Conservation (phyloP, 2,888 invertebrate species). For the Gymnocheta viridis region DNA sequence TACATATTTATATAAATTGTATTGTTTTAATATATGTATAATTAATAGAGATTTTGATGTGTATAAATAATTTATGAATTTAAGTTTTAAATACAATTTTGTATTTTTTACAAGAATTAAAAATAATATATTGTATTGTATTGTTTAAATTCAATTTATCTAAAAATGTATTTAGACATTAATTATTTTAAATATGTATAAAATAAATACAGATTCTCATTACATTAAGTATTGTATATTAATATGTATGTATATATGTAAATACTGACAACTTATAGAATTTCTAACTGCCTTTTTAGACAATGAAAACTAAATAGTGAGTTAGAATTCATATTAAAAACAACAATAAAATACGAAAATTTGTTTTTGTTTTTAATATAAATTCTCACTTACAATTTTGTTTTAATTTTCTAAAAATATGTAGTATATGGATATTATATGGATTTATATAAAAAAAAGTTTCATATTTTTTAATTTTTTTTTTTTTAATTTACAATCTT, state of each 20-base stretch:
- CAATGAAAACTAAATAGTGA: too few relatives aligned
- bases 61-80: slow-evolving; percentile 34
- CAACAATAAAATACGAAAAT: too few relatives aligned
- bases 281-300: too few relatives aligned
- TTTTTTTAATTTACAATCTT: slow-evolving; percentile 14
- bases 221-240: slow-evolving; percentile 7
- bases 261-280: slow-evolving; percentile 45
- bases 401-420: too few relatives aligned
- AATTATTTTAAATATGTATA: slow-evolving; percentile 19
- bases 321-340: too few relatives aligned
- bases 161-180: neutral
- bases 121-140: neutral
- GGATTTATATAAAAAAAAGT: neutral
- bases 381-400: too few relatives aligned
- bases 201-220: slow-evolving; percentile 26
- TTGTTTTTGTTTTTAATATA: too few relatives aligned
- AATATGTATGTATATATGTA: slow-evolving; percentile 2
- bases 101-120: slow-evolving; percentile 8
- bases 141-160: slow-evolving; percentile 26
- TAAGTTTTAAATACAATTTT: slow-evolving; percentile 34
- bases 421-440: slow-evolving; percentile 4
- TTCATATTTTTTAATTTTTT: neutral
- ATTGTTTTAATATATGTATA: slow-evolving; percentile 32
- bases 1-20: slow-evolving; percentile 10
- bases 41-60: slow-evolving; percentile 41